Percentiles rank a stretch among this genome's conserved stretches.
Evolutionary conservation across 2,113 vertebrate genomes (phyloP).

Genomic region (Mystacornis crossleyi): DNA sequence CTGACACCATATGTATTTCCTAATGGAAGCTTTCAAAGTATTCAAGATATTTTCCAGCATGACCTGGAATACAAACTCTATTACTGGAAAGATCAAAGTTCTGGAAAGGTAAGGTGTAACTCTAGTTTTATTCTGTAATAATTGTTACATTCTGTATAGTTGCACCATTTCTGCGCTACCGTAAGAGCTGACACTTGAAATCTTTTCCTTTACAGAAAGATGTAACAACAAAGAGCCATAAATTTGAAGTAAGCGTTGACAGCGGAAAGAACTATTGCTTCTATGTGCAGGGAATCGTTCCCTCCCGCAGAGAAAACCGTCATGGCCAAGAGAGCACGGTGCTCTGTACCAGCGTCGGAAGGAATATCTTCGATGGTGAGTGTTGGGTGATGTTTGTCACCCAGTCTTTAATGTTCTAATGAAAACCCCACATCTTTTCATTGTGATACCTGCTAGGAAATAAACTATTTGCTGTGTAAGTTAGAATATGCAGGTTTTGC

Average conservation of each 20-base stretch:
- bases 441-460: neutral
- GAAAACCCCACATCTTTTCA: neutral
- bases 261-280: constrained; percentile 86
- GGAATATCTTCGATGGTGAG: constrained; percentile 41
- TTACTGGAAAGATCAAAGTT: constrained; percentile 84
- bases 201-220: constrained; percentile 76
- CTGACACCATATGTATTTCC: constrained; percentile 68
- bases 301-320: constrained; percentile 71
- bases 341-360: constrained; percentile 66
- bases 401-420: neutral
- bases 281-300: constrained; percentile 77
- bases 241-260: constrained; percentile 78
- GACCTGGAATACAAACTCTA: constrained; percentile 82
- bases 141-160: neutral
- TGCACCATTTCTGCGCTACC: neutral
- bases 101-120: constrained; percentile 83
- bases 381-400: neutral
- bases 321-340: constrained; percentile 74
- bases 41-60: constrained; percentile 83
- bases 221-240: constrained; percentile 33
- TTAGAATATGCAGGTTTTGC: neutral
- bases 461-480: neutral
- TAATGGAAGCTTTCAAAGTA: constrained; percentile 67
- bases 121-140: neutral
- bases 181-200: neutral